Evolutionary conservation across 2,113 vertebrate genomes (phyloP), one percentile per base, ranked within the genome.

Genomic region (Heterotilapia buettikoferi): DNA sequence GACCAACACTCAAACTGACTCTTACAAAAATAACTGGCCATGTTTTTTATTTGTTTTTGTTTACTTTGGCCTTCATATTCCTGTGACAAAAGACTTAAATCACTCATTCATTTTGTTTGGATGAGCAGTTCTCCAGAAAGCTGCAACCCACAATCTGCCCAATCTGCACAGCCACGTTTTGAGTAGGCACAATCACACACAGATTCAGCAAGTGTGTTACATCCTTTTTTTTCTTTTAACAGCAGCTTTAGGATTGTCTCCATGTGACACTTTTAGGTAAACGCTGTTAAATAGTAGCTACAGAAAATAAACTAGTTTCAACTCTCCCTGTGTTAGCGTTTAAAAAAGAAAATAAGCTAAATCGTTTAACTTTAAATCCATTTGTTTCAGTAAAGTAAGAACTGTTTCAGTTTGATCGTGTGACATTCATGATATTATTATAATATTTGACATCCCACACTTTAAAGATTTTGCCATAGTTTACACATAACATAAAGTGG

Each of bases 241-340:
- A 24, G 38, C 66, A 43, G 12, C 66, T 43, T 43, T 71, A 40
- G 12, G 21, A 9, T 71, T 24, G 36, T 26, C 38, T 45, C 66
- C n/a, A 45, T 16, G 13, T 73, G 21, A 73, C 13, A 26, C 21
- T 13, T 45, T 45, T 73, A 45, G 21, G 68, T 73, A 24, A 73
- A 40, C 5, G 1, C 63, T 71, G 63, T 40, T 40, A 40, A 68
- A 68, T 68, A 14, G 11, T 40, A 21, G 19, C 63, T 68, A 0
- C 33, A 21, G n/a, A 38, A 36, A 12, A 38, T 0, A 21, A 38
- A 2, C 33, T 12, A 66, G 19, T 19, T 38, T 0, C 1, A 0
- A 13, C 18, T 38, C 61, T 40, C 6, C 63, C 10, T 66, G 10
- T 38, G 33, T 38, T 66, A 12, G 21, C 13, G 5, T 68, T 68